These are phyloP conservation scores for Zaprionus capensis DNA, from an alignment of 1,140 invertebrate species.

Conservation along the genomic window DNA sequence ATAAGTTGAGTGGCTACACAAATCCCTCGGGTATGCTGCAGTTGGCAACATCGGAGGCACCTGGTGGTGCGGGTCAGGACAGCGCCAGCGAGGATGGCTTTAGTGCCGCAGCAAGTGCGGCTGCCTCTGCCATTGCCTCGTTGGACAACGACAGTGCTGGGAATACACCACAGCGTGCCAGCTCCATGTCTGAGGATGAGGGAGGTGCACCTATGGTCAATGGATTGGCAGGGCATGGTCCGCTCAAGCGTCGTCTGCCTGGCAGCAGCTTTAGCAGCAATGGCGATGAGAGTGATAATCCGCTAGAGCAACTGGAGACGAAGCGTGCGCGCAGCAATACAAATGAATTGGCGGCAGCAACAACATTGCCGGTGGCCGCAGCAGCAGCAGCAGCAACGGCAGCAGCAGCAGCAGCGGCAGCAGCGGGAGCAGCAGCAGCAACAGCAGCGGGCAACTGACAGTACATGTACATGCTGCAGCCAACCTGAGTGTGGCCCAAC, in stretches of 20 bases:
- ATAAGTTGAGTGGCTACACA: slow-evolving; percentile 75
- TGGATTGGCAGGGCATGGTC: slow-evolving; percentile 48
- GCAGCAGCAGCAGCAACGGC: slow-evolving; percentile 12
- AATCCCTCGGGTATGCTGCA: slow-evolving; percentile 76
- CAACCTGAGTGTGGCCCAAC: slow-evolving; percentile 67
- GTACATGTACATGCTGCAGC: slow-evolving; percentile 75
- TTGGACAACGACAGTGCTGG: slow-evolving; percentile 79
- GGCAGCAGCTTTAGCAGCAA: slow-evolving; percentile 76
- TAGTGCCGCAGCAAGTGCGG: slow-evolving; percentile 71
- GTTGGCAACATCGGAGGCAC: slow-evolving; percentile 34
- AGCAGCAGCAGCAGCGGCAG: slow-evolving; percentile 27
- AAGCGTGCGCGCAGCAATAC: slow-evolving; percentile 54
- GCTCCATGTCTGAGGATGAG: slow-evolving; percentile 80
- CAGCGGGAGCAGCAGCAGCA: slow-evolving; percentile 36
- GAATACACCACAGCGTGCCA: slow-evolving; percentile 72
- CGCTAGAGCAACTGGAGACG: slow-evolving; percentile 45
- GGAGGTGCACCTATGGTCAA: slow-evolving; percentile 41
- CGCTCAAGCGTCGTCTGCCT: slow-evolving; percentile 71
- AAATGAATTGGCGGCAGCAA: slow-evolving; percentile 30
- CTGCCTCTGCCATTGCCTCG: slow-evolving; percentile 75
- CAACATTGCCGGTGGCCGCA: slow-evolving; percentile 8
- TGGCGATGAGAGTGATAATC: slow-evolving; percentile 79
- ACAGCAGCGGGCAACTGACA: slow-evolving; percentile 76
- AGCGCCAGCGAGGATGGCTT: slow-evolving; percentile 80
- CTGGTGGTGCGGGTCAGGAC: slow-evolving; percentile 64